Evolutionary conservation across 1,140 invertebrate species (phyloP).

Genomic region (Brevipalpus yothersi): DNA sequence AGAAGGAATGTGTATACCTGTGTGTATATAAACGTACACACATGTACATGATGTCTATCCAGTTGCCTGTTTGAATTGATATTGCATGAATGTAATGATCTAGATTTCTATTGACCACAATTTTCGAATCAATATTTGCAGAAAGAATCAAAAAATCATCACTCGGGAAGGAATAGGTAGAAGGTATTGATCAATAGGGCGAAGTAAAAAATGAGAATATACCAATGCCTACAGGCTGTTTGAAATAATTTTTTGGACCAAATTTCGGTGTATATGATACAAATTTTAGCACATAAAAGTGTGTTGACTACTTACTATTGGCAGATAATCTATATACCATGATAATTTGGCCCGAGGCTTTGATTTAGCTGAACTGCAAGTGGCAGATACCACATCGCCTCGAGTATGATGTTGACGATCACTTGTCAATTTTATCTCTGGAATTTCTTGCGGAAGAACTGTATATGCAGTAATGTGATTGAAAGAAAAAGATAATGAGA

Average conservation of each 20-base stretch:
- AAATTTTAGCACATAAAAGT: background rate
- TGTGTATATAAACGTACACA: too few species aligned
- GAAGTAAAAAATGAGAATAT: too few species aligned
- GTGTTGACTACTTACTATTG: background rate
- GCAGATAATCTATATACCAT: constrained; percentile 10
- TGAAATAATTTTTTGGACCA: background rate
- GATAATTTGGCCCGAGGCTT: constrained; percentile 16
- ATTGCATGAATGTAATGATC: too few species aligned
- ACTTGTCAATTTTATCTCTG: constrained; percentile 11
- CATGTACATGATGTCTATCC: too few species aligned
- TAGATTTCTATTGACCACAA: too few species aligned
- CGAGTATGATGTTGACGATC: constrained; percentile 8
- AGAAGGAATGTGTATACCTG: too few species aligned
- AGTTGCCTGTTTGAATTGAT: too few species aligned
- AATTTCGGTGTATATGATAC: background rate
- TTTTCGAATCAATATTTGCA: too few species aligned
- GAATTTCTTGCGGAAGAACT: constrained; percentile 14
- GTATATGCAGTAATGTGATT: background rate
- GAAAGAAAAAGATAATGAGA: background rate
- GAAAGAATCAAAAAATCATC: too few species aligned
- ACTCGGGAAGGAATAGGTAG: too few species aligned
- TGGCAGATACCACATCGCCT: constrained; percentile 14
- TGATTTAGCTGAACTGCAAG: constrained; percentile 17
- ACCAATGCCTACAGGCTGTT: too few species aligned
- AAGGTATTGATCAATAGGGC: too few species aligned